phyloP scores from a whole-genome alignment of 2,113 vertebrate genomes.

The Bubo scandiacus region DNA sequence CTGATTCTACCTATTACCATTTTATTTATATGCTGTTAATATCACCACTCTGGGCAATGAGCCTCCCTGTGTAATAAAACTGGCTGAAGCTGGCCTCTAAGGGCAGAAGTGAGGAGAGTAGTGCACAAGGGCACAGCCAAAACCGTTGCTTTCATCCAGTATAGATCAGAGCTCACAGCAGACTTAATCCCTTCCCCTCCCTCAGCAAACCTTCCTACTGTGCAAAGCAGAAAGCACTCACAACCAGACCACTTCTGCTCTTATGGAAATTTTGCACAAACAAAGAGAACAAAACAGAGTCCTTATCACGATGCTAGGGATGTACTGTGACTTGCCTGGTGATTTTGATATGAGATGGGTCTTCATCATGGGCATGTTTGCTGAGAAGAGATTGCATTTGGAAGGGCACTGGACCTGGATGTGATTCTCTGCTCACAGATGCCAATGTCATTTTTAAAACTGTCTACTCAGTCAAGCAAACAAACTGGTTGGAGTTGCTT shows the following conservation, averaged over 20 bases:
- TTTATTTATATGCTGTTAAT: not conserved
- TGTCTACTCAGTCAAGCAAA: not conserved
- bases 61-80: not conserved
- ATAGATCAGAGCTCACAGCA: not conserved
- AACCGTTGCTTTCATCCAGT: not conserved
- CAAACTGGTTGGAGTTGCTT: not conserved
- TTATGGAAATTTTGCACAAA: not conserved
- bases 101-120: not conserved
- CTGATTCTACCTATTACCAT: not conserved
- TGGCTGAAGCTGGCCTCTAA: not conserved
- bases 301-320: not conserved
- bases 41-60: not conserved
- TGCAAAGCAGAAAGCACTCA: not conserved
- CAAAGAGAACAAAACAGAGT: not conserved
- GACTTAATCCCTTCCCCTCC: not conserved
- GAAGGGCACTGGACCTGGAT: not conserved
- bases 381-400: not conserved
- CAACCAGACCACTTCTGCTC: not conserved
- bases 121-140: not conserved
- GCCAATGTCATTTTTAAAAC: not conserved
- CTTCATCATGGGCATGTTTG: not conserved
- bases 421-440: not conserved
- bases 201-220: not conserved
- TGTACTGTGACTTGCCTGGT: not conserved
- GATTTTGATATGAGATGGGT: constrained; percentile 8